Conservation (phyloP, 2,113 vertebrate species). For the Calidris pugnax region DNA sequence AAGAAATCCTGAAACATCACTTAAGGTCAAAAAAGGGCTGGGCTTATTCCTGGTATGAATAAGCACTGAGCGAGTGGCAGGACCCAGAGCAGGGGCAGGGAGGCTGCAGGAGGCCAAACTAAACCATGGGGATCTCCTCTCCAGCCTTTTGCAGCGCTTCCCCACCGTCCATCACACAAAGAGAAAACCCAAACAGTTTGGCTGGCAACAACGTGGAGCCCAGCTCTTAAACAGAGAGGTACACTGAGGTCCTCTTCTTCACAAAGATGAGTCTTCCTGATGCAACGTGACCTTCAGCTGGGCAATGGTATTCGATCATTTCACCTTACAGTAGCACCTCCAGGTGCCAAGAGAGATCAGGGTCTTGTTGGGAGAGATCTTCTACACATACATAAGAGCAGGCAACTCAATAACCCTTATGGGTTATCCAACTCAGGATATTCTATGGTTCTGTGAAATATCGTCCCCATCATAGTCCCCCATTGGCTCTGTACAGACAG, state of each 20-base stretch:
- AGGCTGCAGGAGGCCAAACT: background rate
- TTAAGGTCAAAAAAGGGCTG: conserved; percentile 51
- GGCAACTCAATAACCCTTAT: background rate
- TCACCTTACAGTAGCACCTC: background rate
- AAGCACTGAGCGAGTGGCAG: accelerated
- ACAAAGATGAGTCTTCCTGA: background rate
- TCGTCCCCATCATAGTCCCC: background rate
- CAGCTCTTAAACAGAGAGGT: background rate
- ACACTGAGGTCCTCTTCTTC: background rate
- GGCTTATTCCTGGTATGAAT: background rate
- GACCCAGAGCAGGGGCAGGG: background rate
- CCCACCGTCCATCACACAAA: background rate
- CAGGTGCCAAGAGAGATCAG: background rate
- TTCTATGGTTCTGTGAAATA: background rate
- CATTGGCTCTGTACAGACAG: background rate
- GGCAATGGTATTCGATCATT: background rate
- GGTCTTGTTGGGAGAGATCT: background rate
- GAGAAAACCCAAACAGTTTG: background rate
- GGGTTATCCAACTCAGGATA: background rate
- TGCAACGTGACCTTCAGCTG: background rate
- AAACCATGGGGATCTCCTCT: background rate
- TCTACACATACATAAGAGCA: background rate
- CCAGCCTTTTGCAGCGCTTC: background rate
- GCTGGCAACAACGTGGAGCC: background rate
- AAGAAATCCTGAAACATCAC: conserved; percentile 48